Evolutionary conservation across 2,113 vertebrate genomes (phyloP).

Genomic region (Rhabdomys dilectus): DNA sequence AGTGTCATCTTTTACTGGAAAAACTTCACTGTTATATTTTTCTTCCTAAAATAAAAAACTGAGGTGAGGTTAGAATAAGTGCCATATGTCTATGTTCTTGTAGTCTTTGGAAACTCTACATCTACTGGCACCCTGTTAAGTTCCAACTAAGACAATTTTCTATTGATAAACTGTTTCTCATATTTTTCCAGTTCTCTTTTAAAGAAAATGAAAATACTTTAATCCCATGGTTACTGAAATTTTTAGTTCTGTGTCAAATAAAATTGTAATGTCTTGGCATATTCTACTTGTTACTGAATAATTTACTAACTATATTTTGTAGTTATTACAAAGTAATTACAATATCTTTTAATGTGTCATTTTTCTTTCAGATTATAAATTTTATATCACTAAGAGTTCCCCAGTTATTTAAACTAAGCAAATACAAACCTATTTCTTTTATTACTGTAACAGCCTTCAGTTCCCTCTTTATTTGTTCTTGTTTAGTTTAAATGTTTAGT

Average conservation of each 20-base stretch:
- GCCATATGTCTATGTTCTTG: not conserved
- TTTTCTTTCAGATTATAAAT: not conserved
- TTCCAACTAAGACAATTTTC: not conserved
- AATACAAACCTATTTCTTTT: not conserved
- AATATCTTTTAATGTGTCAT: not conserved
- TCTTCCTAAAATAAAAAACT: not conserved
- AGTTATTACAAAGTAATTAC: not conserved
- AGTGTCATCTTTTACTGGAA: not conserved
- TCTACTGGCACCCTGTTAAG: not conserved
- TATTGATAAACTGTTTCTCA: not conserved
- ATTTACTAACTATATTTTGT: not conserved
- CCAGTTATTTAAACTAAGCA: not conserved
- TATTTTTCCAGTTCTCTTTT: not conserved
- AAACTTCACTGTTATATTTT: not conserved
- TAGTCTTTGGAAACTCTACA: not conserved
- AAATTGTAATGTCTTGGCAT: not conserved
- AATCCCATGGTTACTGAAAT: not conserved
- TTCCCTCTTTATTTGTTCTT: not conserved
- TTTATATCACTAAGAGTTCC: not conserved
- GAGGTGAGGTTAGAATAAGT: not conserved
- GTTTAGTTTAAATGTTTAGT: not conserved
- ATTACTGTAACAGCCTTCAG: not conserved
- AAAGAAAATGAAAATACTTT: not conserved
- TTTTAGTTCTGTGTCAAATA: not conserved
- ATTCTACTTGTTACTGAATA: not conserved